Percentiles rank a stretch among this genome's conserved stretches.
phyloP scores from a whole-genome alignment of 2,113 vertebrate species.

The Chaetodon trifascialis region DNA sequence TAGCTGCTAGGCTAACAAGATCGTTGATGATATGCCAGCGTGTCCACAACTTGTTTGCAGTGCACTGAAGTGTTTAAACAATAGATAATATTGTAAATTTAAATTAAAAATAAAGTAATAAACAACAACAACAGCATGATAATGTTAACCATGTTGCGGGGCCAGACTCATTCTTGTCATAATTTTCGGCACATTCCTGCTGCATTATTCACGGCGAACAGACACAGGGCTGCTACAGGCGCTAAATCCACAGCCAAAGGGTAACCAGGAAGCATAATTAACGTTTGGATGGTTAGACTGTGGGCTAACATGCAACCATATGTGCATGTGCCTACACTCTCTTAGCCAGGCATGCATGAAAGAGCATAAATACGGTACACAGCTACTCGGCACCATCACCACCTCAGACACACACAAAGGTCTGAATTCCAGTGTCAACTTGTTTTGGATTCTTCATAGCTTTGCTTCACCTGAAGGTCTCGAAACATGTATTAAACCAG shows the following conservation, averaged over 20 bases:
- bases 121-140: conserved; percentile 2
- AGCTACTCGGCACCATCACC: neutral
- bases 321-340: conserved; percentile 20
- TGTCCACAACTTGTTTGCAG: neutral
- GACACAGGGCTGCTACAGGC: conserved; percentile 19
- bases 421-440: conserved; percentile 7
- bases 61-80: neutral
- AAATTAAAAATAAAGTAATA: neutral
- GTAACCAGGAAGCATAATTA: conserved; percentile 44
- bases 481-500: conserved; percentile 16
- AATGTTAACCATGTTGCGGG: neutral
- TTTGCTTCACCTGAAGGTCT: conserved; percentile 42
- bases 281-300: conserved; percentile 14
- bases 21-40: neutral
- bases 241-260: conserved; percentile 20
- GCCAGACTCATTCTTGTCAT: conserved; percentile 5
- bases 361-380: neutral
- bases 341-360: conserved; percentile 12
- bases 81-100: neutral
- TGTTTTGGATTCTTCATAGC: conserved; percentile 33
- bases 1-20: neutral
- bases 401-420: conserved; percentile 7
- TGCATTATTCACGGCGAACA: conserved; percentile 32
- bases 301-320: conserved; percentile 46
- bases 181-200: neutral